Evolutionary conservation across 2,113 vertebrate species (phyloP), one percentile per base, ranked within the genome.

Genomic region (Triplophysa siluroides): DNA sequence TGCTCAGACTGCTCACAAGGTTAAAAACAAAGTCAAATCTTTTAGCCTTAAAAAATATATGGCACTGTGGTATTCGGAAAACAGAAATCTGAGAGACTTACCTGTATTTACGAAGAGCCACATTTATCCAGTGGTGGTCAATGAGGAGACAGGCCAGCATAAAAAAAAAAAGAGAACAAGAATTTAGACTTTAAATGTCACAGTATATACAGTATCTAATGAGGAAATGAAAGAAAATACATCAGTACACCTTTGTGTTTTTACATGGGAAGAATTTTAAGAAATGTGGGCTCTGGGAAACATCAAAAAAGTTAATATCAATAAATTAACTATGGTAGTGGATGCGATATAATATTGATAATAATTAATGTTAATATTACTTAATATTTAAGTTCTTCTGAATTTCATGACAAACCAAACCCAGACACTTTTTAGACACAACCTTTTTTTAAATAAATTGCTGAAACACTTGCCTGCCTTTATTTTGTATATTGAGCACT

Each of bases 21-120:
- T 7, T 8, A 4, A 73, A 72, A 72, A 21, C 52, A 29, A 54
- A 43, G 7, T 73, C 29, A 23, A 23, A 24, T 41, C 0, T 16
- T 16, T 47, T 62, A 41, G 12, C 16, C 47, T 12, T 62, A 62
- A 4, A 62, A 47, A 24, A 61, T 58, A 24, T 21, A 33, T 18
- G 19, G 54, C 71, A 73, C 8, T 63, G 26, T 19, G 19, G 8
- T 65, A 33, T 14, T 60, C 21, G 50, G 47, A 9, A 11, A 64
- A 52, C 23, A 47, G 1, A 24, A 60, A 63, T 43, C 26, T 12
- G 33, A 45, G 29, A 76, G 78, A 77, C 82, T 83, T 83, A 83
- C 82, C 82, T 83, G 72, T 18, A 56, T 54, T 24, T 19, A 56
- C 9, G 41, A 54, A 47, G 33, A 64, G 60, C 63, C 45, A 23